Evolutionary conservation across 2,888 invertebrate genomes (phyloP).

Genomic region (Pachymerium ferrugineum): DNA sequence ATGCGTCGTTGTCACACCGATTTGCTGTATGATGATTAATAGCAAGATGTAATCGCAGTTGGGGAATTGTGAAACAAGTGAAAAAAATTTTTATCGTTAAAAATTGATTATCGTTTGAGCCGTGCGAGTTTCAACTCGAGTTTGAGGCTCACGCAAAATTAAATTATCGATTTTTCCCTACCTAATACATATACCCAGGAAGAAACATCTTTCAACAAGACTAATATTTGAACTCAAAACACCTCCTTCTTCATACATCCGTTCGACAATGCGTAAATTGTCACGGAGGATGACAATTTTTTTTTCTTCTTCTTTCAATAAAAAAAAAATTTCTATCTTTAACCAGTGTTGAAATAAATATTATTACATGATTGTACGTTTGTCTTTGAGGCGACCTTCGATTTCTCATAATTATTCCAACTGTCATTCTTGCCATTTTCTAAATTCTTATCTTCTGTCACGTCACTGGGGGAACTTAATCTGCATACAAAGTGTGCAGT

Average conservation of each 20-base stretch:
- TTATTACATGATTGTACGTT: too few relatives aligned
- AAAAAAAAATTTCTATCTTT: too few relatives aligned
- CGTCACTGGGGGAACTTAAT: background rate
- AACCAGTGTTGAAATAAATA: too few relatives aligned
- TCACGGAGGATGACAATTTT: too few relatives aligned
- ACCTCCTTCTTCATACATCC: too few relatives aligned
- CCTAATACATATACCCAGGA: background rate
- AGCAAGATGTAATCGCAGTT: too few relatives aligned
- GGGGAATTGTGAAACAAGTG: background rate
- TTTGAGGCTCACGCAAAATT: background rate
- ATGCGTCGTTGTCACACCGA: too few relatives aligned
- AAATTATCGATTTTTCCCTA: background rate
- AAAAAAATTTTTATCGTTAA: background rate
- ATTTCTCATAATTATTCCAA: slow-evolving; percentile 21
- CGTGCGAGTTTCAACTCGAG: background rate
- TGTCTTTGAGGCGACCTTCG: slow-evolving; percentile 14
- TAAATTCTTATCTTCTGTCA: slow-evolving; percentile 4
- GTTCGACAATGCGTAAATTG: too few relatives aligned
- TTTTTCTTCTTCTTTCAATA: background rate
- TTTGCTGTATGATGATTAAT: too few relatives aligned
- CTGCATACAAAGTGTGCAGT: slow-evolving; percentile 10
- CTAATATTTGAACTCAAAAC: slow-evolving; percentile 12
- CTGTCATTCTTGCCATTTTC: slow-evolving; percentile 22
- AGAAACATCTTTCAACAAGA: background rate
- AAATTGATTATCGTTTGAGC: background rate